A percentile compares a stretch with the other conserved stretches of the same genome.
Conservation (phyloP, 2,113 vertebrate species). For the Mesoclemmys tuberculata region DNA sequence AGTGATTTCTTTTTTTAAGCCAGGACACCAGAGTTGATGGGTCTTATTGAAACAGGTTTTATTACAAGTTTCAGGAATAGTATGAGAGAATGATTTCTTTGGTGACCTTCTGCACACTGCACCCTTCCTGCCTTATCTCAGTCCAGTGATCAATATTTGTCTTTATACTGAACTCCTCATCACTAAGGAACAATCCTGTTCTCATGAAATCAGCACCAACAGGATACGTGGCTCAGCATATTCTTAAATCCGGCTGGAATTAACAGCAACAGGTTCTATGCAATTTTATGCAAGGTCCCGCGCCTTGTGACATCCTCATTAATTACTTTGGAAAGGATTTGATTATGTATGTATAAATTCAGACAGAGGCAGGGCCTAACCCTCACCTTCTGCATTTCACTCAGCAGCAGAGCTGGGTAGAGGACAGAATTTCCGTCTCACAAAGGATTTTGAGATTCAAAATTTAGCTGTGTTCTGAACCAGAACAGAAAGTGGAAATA, state of each 20-base stretch:
- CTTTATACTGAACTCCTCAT: neutral
- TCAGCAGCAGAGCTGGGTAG: neutral
- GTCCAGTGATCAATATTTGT: neutral
- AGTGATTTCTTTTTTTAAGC: neutral
- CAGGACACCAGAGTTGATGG: neutral
- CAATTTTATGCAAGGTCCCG: neutral
- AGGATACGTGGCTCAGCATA: neutral
- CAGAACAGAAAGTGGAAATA: neutral
- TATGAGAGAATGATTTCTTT: neutral
- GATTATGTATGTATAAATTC: neutral
- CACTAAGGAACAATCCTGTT: neutral
- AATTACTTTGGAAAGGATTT: neutral
- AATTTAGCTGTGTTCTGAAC: neutral
- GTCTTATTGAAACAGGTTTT: neutral
- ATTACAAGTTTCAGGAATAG: neutral
- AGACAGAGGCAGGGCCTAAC: neutral
- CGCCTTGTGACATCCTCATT: neutral
- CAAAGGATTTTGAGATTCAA: constrained; percentile 30
- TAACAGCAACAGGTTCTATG: neutral
- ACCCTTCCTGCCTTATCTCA: neutral
- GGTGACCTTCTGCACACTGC: neutral
- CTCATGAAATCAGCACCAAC: neutral
- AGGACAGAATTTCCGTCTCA: constrained; percentile 10
- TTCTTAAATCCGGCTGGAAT: neutral
- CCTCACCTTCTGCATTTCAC: neutral